Conservation (phyloP, 2,113 vertebrate species). For the Tringa solitaria region DNA sequence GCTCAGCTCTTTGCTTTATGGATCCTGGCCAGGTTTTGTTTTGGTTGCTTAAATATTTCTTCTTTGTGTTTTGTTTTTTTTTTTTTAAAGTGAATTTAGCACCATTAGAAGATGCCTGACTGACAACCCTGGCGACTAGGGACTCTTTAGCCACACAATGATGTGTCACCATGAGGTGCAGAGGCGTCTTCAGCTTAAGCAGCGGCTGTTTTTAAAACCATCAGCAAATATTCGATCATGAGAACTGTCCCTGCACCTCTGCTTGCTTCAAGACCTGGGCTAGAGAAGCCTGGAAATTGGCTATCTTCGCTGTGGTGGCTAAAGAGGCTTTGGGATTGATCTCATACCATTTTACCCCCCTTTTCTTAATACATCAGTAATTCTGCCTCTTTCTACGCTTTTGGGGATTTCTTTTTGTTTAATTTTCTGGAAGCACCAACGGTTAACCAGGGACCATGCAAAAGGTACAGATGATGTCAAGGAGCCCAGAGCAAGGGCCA, state of each 20-base stretch:
- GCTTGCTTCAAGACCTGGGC: neutral
- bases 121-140: neutral
- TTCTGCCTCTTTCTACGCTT: neutral
- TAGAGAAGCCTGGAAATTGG: neutral
- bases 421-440: neutral
- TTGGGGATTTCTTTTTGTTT: neutral
- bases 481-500: neutral
- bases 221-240: neutral
- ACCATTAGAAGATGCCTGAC: neutral
- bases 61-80: neutral
- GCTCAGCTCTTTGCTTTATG: slow-evolving; percentile 42
- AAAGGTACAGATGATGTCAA: fast-evolving
- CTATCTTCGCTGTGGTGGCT: neutral
- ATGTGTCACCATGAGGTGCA: neutral
- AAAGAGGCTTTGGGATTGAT: neutral
- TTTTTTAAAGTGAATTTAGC: neutral
- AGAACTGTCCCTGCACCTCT: neutral
- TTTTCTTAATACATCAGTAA: neutral
- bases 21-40: slow-evolving; percentile 30
- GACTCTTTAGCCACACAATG: neutral
- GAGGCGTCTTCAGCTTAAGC: neutral
- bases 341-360: neutral
- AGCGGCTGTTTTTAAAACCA: neutral
- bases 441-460: neutral
- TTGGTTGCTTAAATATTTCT: neutral